Evolutionary conservation across 1,140 invertebrate genomes (phyloP).

Genomic region (Sarcophaga peregrina): DNA sequence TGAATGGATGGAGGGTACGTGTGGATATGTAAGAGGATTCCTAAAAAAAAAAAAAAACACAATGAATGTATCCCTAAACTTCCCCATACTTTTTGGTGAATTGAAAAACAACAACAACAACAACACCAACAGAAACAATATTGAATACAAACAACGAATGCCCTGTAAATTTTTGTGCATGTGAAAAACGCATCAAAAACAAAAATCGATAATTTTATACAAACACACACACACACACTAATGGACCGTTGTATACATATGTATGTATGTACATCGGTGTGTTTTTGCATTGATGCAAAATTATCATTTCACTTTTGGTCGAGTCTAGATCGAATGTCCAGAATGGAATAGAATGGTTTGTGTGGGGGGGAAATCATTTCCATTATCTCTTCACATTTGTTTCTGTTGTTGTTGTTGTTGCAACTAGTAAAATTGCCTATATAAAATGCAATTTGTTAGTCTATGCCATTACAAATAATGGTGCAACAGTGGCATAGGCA

Average conservation of each 20-base stretch:
- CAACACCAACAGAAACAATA: not conserved
- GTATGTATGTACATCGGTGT: no score
- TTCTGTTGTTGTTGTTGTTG: not conserved
- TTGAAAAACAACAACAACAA: not conserved
- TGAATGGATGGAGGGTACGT: not conserved
- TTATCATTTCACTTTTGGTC: not conserved
- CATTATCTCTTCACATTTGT: constrained; percentile 5
- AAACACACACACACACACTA: not conserved
- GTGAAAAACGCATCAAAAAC: not conserved
- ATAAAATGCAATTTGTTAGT: constrained; percentile 37
- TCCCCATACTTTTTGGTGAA: not conserved
- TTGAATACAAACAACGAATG: not conserved
- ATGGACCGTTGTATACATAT: not conserved
- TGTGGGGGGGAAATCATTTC: not conserved
- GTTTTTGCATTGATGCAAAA: no score
- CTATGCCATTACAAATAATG: constrained; percentile 36
- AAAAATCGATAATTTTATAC: constrained; percentile 1
- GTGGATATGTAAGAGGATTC: not conserved
- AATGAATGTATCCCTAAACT: not conserved
- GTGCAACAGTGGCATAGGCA: not conserved
- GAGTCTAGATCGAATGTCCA: not conserved
- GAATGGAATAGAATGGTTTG: no score
- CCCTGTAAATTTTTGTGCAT: not conserved
- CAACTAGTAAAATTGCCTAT: constrained; percentile 13
- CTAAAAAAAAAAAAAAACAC: not conserved